Base-by-base conservation (phyloP, 1,140 invertebrate species). In the Temnothorax curvispinosus region DNA sequence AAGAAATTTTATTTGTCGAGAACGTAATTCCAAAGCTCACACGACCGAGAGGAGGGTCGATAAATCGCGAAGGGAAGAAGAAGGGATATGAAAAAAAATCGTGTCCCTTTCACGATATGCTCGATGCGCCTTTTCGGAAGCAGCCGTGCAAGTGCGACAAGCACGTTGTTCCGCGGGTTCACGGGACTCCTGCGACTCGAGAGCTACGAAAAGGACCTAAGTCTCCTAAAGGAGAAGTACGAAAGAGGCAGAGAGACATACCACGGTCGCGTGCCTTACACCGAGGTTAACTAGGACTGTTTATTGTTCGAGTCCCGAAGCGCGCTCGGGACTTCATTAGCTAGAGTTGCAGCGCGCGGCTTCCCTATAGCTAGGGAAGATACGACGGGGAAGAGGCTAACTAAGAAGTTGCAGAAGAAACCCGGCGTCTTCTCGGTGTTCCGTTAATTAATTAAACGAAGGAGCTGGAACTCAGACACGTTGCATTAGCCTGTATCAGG, bases 371-470 rank as follows among this genome's bases (percentile, higher is more conserved):
- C 27, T n/a, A n/a, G 54, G 15, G 38, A 52, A 64, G 76, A 44
- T 18, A 27, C 27, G 60, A 69, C 21, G 8, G 11, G 32, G 75
- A 74, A 58, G 60, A 50, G 77, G 60, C 78, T 77, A 76, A 88
- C 84, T 75, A 86, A 88, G 80, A 89, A 85, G 76, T 84, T 76
- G 64, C 60, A 86, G 88, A 89, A 88, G 86, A 82, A 88, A 72
- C 86, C 58, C 47, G 60, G 52, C 88, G 78, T 87, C 75, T 89
- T 89, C 85, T 71, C 85, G 74, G 58, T 62, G 62, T 91, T 77
- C 76, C 84, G 62, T 88, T 92, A 93, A 93, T 93, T 92, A 93
- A 90, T 92, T 86, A 90, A 90, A 92, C 90, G 87, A 89, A 88
- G 82, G 80, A 69, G 74, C 62, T 60, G n/a, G 32, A 15, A 72